Evolutionary conservation across 2,113 vertebrate species (phyloP), one percentile per base, ranked within the genome.

Genomic region (Ophthalmolycus amberensis): DNA sequence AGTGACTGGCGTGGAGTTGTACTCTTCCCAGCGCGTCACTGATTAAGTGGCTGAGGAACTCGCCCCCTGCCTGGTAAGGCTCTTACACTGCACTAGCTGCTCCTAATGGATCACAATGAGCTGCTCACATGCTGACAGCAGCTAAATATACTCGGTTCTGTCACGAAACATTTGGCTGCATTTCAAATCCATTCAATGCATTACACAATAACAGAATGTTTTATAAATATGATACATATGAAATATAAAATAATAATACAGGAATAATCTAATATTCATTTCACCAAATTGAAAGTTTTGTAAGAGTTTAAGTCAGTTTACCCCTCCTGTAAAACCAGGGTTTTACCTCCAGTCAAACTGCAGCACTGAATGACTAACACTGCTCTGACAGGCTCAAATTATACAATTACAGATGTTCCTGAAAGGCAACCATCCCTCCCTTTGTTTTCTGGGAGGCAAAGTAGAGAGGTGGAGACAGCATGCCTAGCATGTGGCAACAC

Each of bases 71-170:
- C 76, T 70, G 71, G 14, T 91, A 90, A 93, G 80, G 85, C 87
- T 88, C 88, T 92, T 89, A 90, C 25, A 9, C 62, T 32, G 67
- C 66, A 78, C 78, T 82, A 65, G 64, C 82, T 90, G 79, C 75
- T 81, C 56, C 84, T 81, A 70, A 78, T 87, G 90, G 93, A 90
- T 89, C 90, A 91, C 89, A 90, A 90, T 84, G 87, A 90, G 86
- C 88, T 42, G 59, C 80, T 93, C 80, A 81, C 70, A 85, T 85
- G 89, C 90, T 89, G 86, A 91, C 82, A 77, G 69, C 77, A 85
- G 86, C 90, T 85, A 90, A 91, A 91, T 66, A 79, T 67, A 85
- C 72, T 77, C 48, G 8, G 16, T 80, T 86, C 86, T 84, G 74
- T 88, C 90, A 81, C 54, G 5, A 71, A 74, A 86, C 29, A 75